These are phyloP conservation scores for Papilio elwesi DNA, from an alignment of 2,888 invertebrate species.

Conservation along the genomic window DNA sequence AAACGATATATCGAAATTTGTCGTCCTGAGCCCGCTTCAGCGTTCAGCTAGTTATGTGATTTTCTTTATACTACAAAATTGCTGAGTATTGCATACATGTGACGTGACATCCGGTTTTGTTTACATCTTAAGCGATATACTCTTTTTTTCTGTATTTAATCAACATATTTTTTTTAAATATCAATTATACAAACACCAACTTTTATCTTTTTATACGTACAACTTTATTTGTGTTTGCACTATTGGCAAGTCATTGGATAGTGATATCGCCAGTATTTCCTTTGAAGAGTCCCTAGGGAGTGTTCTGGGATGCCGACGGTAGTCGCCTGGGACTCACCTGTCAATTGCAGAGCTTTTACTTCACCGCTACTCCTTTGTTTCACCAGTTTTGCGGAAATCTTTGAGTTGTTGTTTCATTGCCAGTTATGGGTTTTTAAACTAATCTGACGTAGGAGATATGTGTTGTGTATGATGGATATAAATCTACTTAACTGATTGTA, in stretches of 20 bases:
- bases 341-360: conserved; percentile 71
- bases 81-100: conserved; percentile 51
- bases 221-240: conserved; percentile 19
- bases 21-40: conserved; percentile 58
- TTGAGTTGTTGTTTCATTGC: not conserved
- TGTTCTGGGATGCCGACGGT: conserved; percentile 47
- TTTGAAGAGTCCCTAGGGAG: conserved; percentile 65
- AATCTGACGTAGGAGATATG: too few relatives aligned
- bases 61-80: conserved; percentile 54
- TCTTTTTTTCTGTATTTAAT: not conserved
- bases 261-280: conserved; percentile 56
- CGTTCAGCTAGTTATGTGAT: conserved; percentile 50
- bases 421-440: too few relatives aligned
- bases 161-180: not conserved
- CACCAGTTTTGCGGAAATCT: conserved; percentile 36
- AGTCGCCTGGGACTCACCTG: conserved; percentile 65
- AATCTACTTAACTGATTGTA: too few relatives aligned
- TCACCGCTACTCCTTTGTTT: conserved; percentile 66
- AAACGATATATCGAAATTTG: conserved; percentile 77
- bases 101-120: conserved; percentile 6
- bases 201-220: not conserved
- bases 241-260: conserved; percentile 65
- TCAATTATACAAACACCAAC: not conserved
- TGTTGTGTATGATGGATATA: too few relatives aligned
- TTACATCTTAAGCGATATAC: not conserved